phyloP scores from a whole-genome alignment of 2,888 invertebrate species.

The Pardosa pseudoannulata region DNA sequence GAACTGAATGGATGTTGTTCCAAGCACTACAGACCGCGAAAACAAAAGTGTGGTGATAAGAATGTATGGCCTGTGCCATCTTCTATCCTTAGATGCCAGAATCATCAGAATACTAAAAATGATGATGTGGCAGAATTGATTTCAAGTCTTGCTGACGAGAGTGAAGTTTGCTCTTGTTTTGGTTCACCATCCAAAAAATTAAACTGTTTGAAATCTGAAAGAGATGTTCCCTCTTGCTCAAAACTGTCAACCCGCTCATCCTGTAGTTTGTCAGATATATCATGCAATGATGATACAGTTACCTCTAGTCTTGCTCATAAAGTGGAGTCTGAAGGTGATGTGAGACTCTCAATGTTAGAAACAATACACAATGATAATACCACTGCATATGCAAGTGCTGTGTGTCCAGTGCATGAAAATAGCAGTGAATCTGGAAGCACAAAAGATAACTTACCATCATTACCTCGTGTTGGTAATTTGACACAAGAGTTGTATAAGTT shows the following conservation, averaged over 20 bases:
- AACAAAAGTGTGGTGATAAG: slow-evolving; percentile 44
- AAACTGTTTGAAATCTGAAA: slow-evolving; percentile 4
- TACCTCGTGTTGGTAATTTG: slow-evolving; percentile 75
- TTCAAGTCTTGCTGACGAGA: slow-evolving; percentile 26
- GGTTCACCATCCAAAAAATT: slow-evolving; percentile 17
- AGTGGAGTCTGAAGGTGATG: slow-evolving; percentile 40
- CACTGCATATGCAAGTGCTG: slow-evolving; percentile 26
- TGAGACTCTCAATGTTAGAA: not conserved
- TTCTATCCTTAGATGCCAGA: slow-evolving; percentile 54
- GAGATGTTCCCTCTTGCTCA: slow-evolving; percentile 14
- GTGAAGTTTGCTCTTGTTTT: slow-evolving; percentile 43
- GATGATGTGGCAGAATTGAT: slow-evolving; percentile 65
- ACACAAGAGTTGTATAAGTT: slow-evolving; percentile 79
- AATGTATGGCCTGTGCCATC: slow-evolving; percentile 55
- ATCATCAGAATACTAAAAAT: slow-evolving; percentile 31
- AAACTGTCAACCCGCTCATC: slow-evolving; percentile 37
- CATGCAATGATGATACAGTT: slow-evolving; percentile 26
- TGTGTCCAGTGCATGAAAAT: not conserved
- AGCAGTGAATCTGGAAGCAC: not conserved
- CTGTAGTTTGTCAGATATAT: slow-evolving; percentile 44
- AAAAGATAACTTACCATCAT: not conserved
- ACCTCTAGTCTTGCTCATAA: slow-evolving; percentile 48
- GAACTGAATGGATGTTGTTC: slow-evolving; percentile 44
- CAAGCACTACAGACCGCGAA: slow-evolving; percentile 42
- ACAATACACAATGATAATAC: not conserved